Evolutionary conservation across 2,113 vertebrate species (phyloP).

Genomic region (Coptodon bakossiorum): DNA sequence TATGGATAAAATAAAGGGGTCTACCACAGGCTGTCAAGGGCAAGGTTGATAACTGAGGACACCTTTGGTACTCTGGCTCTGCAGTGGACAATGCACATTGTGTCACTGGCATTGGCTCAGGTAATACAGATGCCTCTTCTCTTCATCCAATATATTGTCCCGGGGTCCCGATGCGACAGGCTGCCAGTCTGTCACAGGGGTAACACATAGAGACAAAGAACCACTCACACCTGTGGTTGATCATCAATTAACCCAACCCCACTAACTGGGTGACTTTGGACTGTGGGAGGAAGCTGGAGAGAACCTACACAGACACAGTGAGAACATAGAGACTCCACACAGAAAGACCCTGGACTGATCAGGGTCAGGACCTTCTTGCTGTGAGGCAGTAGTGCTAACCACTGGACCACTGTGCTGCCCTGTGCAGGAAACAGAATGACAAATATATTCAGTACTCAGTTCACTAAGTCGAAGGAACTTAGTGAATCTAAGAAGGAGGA

Average conservation of each 20-base stretch:
- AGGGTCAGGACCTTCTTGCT: background rate
- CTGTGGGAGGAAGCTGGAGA: background rate
- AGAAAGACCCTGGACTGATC: background rate
- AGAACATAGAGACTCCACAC: background rate
- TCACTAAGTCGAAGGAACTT: background rate
- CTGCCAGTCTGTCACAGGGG: background rate
- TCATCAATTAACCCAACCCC: background rate
- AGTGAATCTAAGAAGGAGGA: background rate
- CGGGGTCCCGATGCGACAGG: background rate
- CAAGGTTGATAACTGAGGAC: background rate
- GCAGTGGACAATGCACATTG: fast-evolving
- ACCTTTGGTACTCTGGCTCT: background rate
- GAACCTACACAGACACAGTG: background rate
- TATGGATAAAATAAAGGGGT: background rate
- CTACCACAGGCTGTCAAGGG: background rate
- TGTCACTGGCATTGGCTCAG: background rate
- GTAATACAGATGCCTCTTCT: background rate
- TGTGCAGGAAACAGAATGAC: background rate
- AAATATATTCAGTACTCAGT: background rate
- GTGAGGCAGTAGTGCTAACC: background rate
- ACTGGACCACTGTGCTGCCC: background rate
- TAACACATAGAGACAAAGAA: background rate
- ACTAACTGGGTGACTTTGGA: background rate
- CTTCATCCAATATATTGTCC: background rate
- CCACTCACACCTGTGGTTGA: fast-evolving